phyloP scores from a whole-genome alignment of 1,140 invertebrate genomes.

The Calycopis cecrops region DNA sequence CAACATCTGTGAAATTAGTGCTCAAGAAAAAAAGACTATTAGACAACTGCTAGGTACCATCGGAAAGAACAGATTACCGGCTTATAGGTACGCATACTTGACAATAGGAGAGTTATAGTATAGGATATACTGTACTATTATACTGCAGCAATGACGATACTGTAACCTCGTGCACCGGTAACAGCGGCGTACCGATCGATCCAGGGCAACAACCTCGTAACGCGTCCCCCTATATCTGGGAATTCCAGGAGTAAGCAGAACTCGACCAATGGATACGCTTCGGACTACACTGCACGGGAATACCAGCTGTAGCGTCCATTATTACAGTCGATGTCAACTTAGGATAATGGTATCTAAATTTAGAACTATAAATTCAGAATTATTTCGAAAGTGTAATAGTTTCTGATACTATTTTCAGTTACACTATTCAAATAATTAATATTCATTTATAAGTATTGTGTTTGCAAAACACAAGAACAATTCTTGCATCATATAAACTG shows the following conservation, averaged over 20 bases:
- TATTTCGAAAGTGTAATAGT: too few species aligned
- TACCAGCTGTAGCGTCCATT: constrained; percentile 48
- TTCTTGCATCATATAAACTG: too few species aligned
- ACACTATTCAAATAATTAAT: too few species aligned
- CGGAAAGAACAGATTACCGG: too few species aligned
- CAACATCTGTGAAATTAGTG: too few species aligned
- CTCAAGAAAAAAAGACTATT: too few species aligned
- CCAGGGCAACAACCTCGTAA: constrained; percentile 63
- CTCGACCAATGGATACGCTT: constrained; percentile 38
- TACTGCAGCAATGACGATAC: constrained; percentile 47
- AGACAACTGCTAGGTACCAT: too few species aligned
- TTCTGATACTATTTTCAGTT: too few species aligned
- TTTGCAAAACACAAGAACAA: too few species aligned
- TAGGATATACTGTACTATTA: constrained; percentile 2
- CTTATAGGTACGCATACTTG: too few species aligned
- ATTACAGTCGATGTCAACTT: constrained; percentile 11
- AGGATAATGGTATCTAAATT: constrained; percentile 3
- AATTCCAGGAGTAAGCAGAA: constrained; percentile 58
- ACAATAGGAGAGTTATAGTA: too few species aligned
- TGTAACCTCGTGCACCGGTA: constrained; percentile 61
- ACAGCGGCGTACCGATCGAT: constrained; percentile 60
- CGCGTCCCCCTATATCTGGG: constrained; percentile 62
- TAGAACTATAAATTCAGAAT: not conserved
- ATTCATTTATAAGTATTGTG: too few species aligned
- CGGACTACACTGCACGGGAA: constrained; percentile 41